Evolutionary conservation across 2,113 vertebrate species (phyloP).

Genomic region (Lasiurus borealis): DNA sequence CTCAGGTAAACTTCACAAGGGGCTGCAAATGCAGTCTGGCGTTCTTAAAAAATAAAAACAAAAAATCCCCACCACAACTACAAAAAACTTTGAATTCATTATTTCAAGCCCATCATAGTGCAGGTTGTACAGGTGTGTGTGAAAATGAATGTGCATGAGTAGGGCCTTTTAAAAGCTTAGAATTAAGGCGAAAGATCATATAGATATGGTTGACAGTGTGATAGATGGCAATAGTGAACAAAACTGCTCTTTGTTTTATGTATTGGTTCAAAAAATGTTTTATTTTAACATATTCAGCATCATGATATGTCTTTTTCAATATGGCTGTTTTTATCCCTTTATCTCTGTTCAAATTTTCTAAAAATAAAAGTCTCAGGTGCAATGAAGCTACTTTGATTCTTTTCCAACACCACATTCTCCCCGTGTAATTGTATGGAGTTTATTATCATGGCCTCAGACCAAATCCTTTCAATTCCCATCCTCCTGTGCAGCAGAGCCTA

Average conservation of each 20-base stretch:
- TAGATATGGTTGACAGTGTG: not conserved
- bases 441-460: not conserved
- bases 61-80: not conserved
- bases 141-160: not conserved
- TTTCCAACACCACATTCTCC: not conserved
- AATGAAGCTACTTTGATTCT: conserved; percentile 8
- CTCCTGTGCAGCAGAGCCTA: not conserved
- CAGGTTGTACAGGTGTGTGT: not conserved
- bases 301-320: not conserved
- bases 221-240: not conserved
- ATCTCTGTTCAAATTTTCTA: not conserved
- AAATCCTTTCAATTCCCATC: not conserved
- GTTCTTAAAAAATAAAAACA: conserved; percentile 24
- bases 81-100: not conserved
- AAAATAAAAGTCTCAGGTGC: conserved; percentile 46
- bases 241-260: conserved; percentile 10
- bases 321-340: not conserved
- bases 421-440: not conserved
- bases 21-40: not conserved
- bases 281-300: conserved; percentile 38
- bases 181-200: conserved; percentile 35
- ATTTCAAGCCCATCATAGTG: conserved; percentile 33
- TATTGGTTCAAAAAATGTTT: not conserved
- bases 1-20: not conserved
- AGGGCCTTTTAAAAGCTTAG: conserved; percentile 14